Evolutionary conservation across 2,113 vertebrate species (phyloP).

Genomic region (human): DNA sequence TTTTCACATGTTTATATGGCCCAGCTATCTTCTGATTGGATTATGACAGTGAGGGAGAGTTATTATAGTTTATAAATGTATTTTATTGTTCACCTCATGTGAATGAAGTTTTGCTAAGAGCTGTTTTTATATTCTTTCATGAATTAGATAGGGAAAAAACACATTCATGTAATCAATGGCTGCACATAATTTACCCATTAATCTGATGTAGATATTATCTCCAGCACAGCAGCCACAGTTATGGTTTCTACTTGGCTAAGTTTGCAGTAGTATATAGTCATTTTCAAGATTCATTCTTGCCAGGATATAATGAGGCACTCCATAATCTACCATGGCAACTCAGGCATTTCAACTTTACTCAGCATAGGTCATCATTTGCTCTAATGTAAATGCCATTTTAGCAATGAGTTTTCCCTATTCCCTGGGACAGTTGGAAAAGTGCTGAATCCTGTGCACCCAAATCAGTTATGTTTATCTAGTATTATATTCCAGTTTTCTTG

Average conservation of each 20-base stretch:
- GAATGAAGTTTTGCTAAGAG: background rate
- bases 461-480: background rate
- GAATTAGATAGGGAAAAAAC: background rate
- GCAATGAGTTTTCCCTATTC: background rate
- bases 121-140: conserved; percentile 22
- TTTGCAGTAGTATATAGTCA: background rate
- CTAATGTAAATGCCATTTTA: background rate
- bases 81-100: background rate
- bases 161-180: background rate
- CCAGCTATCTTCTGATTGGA: background rate
- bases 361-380: background rate
- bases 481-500: background rate
- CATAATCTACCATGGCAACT: conserved; percentile 7
- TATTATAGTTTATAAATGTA: background rate
- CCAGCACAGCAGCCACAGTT: background rate
- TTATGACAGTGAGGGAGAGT: background rate
- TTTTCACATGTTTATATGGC: background rate
- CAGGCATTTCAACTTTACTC: background rate
- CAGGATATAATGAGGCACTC: background rate
- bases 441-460: background rate
- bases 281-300: conserved; percentile 18
- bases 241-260: conserved; percentile 26
- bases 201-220: background rate
- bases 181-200: conserved; percentile 8
- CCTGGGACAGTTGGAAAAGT: background rate